Evolutionary conservation across 2,888 invertebrate genomes (phyloP).

Genomic region (Conistra vaccinii): DNA sequence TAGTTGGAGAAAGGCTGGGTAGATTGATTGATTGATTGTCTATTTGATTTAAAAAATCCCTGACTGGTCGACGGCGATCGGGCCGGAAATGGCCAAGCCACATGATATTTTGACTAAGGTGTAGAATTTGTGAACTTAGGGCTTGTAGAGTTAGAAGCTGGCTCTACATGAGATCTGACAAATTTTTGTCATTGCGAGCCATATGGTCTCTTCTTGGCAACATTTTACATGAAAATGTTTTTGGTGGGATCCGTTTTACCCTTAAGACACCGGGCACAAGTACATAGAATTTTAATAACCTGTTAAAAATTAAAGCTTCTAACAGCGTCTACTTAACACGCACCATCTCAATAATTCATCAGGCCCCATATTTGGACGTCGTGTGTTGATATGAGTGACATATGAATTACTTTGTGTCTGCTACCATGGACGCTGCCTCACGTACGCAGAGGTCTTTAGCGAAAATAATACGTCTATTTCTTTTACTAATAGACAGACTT

Average conservation of each 20-base stretch:
- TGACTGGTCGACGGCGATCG: too few species aligned
- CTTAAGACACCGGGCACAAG: constrained; percentile 26
- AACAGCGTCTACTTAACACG: constrained; percentile 65
- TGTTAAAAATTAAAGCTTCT: constrained; percentile 35
- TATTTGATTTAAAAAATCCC: too few species aligned
- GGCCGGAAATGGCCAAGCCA: too few species aligned
- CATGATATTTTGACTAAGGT: too few species aligned
- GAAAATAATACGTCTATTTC: constrained; percentile 24
- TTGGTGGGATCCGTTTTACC: constrained; percentile 4
- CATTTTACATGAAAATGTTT: too few species aligned
- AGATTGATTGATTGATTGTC: too few species aligned
- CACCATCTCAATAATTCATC: constrained; percentile 75
- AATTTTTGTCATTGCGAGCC: too few species aligned
- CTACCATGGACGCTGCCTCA: constrained; percentile 39
- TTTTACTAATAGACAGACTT: constrained; percentile 6
- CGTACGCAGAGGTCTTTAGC: constrained; percentile 44
- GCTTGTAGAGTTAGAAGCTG: too few species aligned
- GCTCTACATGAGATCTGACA: too few species aligned
- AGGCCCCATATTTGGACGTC: constrained; percentile 74
- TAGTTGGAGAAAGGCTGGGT: too few species aligned
- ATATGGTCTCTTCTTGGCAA: too few species aligned
- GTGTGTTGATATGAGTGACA: constrained; percentile 80
- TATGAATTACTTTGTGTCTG: constrained; percentile 73
- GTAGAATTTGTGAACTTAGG: too few species aligned
- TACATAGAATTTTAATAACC: constrained; percentile 33